Evolutionary conservation across 2,113 vertebrate genomes (phyloP).

Genomic region (Eidolon helvum): DNA sequence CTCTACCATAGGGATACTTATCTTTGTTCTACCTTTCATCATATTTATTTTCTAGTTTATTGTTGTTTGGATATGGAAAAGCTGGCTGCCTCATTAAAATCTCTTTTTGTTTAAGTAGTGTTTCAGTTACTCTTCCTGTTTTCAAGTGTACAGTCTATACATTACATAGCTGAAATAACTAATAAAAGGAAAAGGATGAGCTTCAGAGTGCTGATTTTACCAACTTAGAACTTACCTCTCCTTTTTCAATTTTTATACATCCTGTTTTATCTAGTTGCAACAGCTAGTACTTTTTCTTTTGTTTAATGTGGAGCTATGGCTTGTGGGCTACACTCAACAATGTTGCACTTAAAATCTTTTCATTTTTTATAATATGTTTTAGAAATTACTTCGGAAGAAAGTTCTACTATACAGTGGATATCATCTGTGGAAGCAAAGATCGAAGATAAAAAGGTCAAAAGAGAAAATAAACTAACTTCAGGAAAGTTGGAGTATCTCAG

Average conservation of each 20-base stretch:
- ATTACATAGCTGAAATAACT: background rate
- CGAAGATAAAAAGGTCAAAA: constrained; percentile 74
- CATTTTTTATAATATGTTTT: constrained; percentile 46
- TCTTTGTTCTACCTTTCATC: background rate
- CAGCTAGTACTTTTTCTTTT: background rate
- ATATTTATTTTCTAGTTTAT: background rate
- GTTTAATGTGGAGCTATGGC: background rate
- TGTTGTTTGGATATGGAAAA: constrained; percentile 16
- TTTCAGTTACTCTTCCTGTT: background rate
- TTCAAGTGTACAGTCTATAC: background rate
- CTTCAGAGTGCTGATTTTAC: background rate
- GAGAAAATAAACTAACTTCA: constrained; percentile 83
- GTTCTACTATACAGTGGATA: constrained; percentile 88
- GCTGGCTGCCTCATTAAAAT: background rate
- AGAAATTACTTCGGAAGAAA: constrained; percentile 62
- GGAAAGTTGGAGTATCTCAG: constrained; percentile 91
- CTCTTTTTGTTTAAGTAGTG: background rate
- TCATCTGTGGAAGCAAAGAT: constrained; percentile 87
- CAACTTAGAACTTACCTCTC: background rate
- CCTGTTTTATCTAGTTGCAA: background rate
- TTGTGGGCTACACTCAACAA: background rate
- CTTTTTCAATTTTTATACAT: background rate
- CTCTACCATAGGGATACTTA: background rate
- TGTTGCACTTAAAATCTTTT: constrained; percentile 19
- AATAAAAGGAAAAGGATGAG: background rate